Percentiles rank a stretch among this genome's conserved stretches.
Evolutionary conservation across 2,888 invertebrate genomes (phyloP).

Genomic region (Ceraclea dissimilis): DNA sequence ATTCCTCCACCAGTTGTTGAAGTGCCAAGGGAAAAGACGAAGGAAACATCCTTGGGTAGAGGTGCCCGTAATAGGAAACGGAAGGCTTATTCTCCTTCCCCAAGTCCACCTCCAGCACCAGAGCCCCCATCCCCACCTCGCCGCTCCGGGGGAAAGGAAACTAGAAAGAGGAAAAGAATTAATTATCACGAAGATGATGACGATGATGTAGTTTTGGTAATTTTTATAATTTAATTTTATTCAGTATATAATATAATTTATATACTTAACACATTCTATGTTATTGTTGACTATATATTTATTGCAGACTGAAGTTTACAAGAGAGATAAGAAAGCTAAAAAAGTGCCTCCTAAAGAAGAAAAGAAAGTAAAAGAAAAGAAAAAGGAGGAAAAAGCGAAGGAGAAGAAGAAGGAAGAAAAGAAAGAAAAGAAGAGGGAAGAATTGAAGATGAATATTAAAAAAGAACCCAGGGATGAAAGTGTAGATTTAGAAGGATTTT

Average conservation of each 20-base stretch:
- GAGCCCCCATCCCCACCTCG: constrained; percentile 27
- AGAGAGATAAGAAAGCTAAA: constrained; percentile 27
- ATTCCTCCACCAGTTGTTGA: constrained; percentile 29
- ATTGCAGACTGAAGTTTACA: constrained; percentile 14
- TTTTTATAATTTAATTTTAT: background rate
- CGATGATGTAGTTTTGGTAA: constrained; percentile 31
- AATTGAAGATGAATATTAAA: constrained; percentile 41
- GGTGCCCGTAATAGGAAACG: constrained; percentile 45
- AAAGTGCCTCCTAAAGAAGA: constrained; percentile 30
- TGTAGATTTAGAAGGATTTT: constrained; percentile 53
- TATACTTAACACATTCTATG: background rate
- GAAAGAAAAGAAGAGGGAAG: constrained; percentile 35
- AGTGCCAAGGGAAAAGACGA: constrained; percentile 34
- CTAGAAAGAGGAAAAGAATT: constrained; percentile 32
- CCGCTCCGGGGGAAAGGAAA: constrained; percentile 34
- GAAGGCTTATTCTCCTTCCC: constrained; percentile 41
- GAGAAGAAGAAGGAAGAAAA: constrained; percentile 32
- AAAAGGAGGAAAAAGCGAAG: constrained; percentile 35
- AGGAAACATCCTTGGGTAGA: constrained; percentile 34
- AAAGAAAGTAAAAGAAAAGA: constrained; percentile 19
- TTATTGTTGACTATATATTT: background rate
- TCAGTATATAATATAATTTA: background rate
- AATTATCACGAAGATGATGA: constrained; percentile 37
- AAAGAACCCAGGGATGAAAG: constrained; percentile 47
- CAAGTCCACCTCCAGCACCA: constrained; percentile 33